Base-by-base conservation (phyloP, 2,797 vertebrate genomes). In the Poliocrania exsul region DNA sequence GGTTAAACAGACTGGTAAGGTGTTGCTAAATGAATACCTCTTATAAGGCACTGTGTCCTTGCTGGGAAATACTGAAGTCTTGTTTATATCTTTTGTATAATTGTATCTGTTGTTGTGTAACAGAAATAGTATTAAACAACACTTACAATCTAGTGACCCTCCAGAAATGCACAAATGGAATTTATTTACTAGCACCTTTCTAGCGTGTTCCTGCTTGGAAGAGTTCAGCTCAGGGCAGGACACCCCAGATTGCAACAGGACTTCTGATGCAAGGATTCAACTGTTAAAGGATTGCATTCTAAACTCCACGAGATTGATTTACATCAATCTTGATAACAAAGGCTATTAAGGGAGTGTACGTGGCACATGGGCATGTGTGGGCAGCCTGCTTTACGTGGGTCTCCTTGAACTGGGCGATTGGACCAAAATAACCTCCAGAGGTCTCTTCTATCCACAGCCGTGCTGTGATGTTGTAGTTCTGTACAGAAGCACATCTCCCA, bases 301-400 rank as follows among this genome's bases (percentile, higher is more conserved):
- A 19, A 81, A 74, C 18, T 37, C 31, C 6, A 2, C 26, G 40
- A 46, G n/a, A 10, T 4, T 56, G 37, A 21, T 86, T 88, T 71
- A 19, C 28, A 26, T 58, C 31, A 69, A 25, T 38, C 29, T 16
- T 87, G 60, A 28, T 21, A 60, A 75, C 35, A 71, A 66, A 74
- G 64, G 21, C 49, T 69, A 2, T 61, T 72, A 31, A 40, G n/a
- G 64, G 49, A 61, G 29, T 2, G 6, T 61, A 18, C 28, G 1
- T 47, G 35, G 57, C 3, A 3, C 13, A 7, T 10, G 38, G 33
- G 31, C 60, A 23, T 3, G 7, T 35, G 66, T 67, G 81, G 37
- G n/a, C 64, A 82, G 57, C 18, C 29, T 84, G 56, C 29, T 70
- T 11, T 60, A 1, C 0, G 0, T 37, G 49, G 33, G 12, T 47